A percentile compares a stretch with the other conserved stretches of the same genome.
phyloP scores from a whole-genome alignment of 2,888 invertebrate species.

The Lycophotia porphyrea region DNA sequence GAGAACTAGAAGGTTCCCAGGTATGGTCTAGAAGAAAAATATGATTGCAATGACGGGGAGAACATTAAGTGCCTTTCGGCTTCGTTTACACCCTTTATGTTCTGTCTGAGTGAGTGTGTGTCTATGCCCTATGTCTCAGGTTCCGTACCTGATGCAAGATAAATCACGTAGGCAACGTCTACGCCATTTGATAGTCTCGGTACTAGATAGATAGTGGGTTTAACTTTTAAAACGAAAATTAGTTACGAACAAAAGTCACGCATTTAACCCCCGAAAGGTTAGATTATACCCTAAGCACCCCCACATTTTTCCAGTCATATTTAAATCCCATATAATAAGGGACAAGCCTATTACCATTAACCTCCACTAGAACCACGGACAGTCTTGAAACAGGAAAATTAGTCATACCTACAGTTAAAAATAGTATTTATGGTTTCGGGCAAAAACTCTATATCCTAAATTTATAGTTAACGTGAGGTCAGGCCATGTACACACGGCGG shows the following conservation, averaged over 20 bases:
- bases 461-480: neutral
- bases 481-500: no score
- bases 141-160: slow-evolving; percentile 44
- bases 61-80: no score
- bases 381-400: neutral
- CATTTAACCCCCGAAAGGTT: neutral
- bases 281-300: neutral
- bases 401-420: neutral
- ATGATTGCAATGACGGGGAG: no score
- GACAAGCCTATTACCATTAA: neutral
- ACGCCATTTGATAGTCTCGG: slow-evolving; percentile 28
- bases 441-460: neutral
- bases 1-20: no score
- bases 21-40: no score
- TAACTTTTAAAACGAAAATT: neutral
- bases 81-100: no score
- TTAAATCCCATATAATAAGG: neutral
- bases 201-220: neutral
- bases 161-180: slow-evolving; percentile 42
- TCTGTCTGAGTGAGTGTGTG: slow-evolving; percentile 10
- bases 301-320: neutral
- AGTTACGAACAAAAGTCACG: neutral
- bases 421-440: neutral
- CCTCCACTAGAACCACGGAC: neutral
- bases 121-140: slow-evolving; percentile 14